Base-by-base conservation (phyloP, 2,797 vertebrate genomes). In the Anolis apletophallus region DNA sequence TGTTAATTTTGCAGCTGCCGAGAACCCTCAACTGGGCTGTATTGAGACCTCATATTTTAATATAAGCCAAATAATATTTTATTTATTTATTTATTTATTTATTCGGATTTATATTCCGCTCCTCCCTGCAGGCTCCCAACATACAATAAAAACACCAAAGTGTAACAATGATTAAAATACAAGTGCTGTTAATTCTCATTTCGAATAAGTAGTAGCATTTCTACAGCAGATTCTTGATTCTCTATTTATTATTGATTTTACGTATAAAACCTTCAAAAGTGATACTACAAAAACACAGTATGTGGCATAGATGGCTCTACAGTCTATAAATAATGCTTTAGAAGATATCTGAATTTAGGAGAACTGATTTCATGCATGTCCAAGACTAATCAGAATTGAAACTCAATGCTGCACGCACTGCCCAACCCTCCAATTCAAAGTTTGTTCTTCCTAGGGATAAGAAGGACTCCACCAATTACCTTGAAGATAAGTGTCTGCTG, bases 401-500 rank as follows among this genome's bases (percentile, higher is more conserved):
- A 78, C 3, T 34, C 17, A 17, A 14, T 13, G 50, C 5, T 61
- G 4, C 81, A 72, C 52, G 23, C 26, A 67, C 64, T 40, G 19
- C 16, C 64, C 85, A 88, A 50, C 23, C 1, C 36, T 84, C 83
- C 80, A 46, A 75, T 2, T 67, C 81, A 0, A 55, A 81, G 14
- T 61, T 88, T 87, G 80, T 23, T 40, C 32, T 59, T 59, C 5
- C 9, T 8, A 72, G 10, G 14, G 32, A 9, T 77, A 59, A 8
- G 64, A 4, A 61, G 50, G n/a, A 46, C 72, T 14, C 84, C 84
- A 57, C 85, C 36, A 78, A 91, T 94, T 90, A 95, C 95, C 95
- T 61, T 92, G 93, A 89, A 94, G 91, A 89, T 86, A 87, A 78
- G 80, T 82, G 74, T 92, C 85, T 57, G 71, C 21, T 73, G 88